Conservation (phyloP, 23 tunicate genomes). For the Phallusia fumigata region DNA sequence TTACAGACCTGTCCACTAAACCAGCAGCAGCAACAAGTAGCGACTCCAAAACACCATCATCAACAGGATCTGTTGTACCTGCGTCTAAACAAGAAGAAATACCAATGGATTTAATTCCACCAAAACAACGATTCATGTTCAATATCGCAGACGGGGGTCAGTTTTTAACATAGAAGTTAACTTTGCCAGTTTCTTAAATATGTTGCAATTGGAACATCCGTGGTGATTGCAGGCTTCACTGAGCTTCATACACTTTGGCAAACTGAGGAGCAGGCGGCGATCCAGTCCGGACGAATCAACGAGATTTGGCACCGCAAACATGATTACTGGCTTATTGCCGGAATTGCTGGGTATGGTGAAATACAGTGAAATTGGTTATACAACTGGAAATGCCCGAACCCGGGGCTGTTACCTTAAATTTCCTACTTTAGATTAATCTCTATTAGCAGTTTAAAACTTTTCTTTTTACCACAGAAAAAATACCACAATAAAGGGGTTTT, state of each 20-base stretch:
- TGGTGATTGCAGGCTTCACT: conserved; percentile 55
- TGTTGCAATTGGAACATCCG: too few relatives aligned
- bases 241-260: conserved; percentile 96
- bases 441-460: too few relatives aligned
- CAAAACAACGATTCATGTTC: conserved; percentile 86
- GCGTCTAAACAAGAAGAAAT: background rate
- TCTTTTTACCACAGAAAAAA: too few relatives aligned
- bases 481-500: background rate
- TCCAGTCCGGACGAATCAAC: conserved; percentile 78
- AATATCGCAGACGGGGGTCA: conserved; percentile 98
- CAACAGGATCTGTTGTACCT: background rate
- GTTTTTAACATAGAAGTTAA: too few relatives aligned
- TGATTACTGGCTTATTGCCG: conserved; percentile 98
- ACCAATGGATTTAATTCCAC: background rate
- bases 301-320: conserved; percentile 99
- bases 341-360: conserved; percentile 63
- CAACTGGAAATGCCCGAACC: too few relatives aligned
- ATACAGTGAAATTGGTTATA: too few relatives aligned
- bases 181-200: too few relatives aligned
- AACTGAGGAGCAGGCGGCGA: conserved; percentile 95
- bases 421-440: too few relatives aligned
- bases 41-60: background rate
- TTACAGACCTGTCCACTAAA: background rate
- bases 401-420: too few relatives aligned
- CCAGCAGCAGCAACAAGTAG: background rate